A percentile compares a stretch with the other conserved stretches of the same genome.
Conservation (phyloP, 2,797 vertebrate species). For the Hippoglossus hippoglossus region DNA sequence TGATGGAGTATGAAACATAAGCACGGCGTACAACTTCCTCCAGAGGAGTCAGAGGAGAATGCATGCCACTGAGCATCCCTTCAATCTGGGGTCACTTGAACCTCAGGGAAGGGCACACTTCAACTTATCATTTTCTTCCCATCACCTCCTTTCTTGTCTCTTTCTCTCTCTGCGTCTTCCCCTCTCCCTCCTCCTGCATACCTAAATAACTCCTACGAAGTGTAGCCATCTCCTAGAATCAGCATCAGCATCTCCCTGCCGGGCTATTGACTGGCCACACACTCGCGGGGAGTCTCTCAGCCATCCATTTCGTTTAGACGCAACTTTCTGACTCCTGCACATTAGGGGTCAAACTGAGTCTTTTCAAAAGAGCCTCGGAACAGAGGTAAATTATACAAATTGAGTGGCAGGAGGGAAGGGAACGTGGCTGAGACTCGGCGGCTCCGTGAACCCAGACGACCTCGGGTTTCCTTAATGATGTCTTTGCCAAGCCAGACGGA, state of each 20-base stretch:
- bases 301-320: conserved; percentile 65
- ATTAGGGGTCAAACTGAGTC: conserved; percentile 63
- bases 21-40: conserved; percentile 30
- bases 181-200: conserved; percentile 53
- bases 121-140: conserved; percentile 62
- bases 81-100: conserved; percentile 63
- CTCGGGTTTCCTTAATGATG: conserved; percentile 79
- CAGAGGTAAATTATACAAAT: conserved; percentile 77
- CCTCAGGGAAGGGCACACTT: conserved; percentile 59
- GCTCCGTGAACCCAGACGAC: conserved; percentile 68
- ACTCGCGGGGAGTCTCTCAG: conserved; percentile 53
- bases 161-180: background rate
- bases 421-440: conserved; percentile 43
- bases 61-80: conserved; percentile 32
- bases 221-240: conserved; percentile 67
- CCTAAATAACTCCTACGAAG: conserved; percentile 55
- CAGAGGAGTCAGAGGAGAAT: conserved; percentile 16
- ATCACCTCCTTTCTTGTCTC: conserved; percentile 39
- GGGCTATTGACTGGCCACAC: conserved; percentile 61
- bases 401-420: conserved; percentile 72
- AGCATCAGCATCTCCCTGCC: conserved; percentile 61
- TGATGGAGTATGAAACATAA: conserved; percentile 63
- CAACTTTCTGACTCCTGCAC: conserved; percentile 68
- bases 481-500: conserved; percentile 71
- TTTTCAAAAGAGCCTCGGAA: conserved; percentile 56